Percentiles rank a stretch among this genome's conserved stretches.
These are phyloP conservation scores for Mus minutoides DNA, from an alignment of 2,797 vertebrate genomes.

Conservation along the genomic window DNA sequence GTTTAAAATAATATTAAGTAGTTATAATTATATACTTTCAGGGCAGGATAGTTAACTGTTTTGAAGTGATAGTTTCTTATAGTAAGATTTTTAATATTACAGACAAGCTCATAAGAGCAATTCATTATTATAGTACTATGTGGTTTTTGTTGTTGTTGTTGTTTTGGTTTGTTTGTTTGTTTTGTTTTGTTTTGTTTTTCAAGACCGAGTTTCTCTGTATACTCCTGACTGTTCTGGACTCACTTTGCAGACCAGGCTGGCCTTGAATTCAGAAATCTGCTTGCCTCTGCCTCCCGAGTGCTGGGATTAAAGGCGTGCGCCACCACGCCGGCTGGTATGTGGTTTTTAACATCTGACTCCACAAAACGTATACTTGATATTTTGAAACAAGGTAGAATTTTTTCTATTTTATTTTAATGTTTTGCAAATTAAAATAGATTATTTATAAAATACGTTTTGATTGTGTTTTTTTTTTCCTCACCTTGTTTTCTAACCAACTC, in stretches of 20 bases:
- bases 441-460: not conserved
- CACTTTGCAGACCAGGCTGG: no score
- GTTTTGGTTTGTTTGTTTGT: no score
- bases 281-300: no score
- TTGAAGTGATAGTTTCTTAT: constrained; percentile 18
- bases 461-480: not conserved
- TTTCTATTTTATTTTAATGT: not conserved
- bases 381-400: not conserved
- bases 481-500: not conserved
- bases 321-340: no score
- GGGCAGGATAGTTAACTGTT: not conserved
- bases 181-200: no score
- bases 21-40: not conserved
- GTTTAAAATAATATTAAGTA: constrained; percentile 58
- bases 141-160: no score
- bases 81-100: constrained; percentile 39
- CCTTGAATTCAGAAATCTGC: no score
- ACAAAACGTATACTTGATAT: constrained; percentile 20
- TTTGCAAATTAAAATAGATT: not conserved
- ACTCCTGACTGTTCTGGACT: no score
- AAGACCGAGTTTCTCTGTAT: no score
- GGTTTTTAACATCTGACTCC: constrained; percentile 26
- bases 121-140: constrained; percentile 50
- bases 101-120: constrained; percentile 1
- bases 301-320: no score